These are phyloP conservation scores for Cynopterus sphinx DNA, from an alignment of 2,797 vertebrate species.

Conservation along the genomic window DNA sequence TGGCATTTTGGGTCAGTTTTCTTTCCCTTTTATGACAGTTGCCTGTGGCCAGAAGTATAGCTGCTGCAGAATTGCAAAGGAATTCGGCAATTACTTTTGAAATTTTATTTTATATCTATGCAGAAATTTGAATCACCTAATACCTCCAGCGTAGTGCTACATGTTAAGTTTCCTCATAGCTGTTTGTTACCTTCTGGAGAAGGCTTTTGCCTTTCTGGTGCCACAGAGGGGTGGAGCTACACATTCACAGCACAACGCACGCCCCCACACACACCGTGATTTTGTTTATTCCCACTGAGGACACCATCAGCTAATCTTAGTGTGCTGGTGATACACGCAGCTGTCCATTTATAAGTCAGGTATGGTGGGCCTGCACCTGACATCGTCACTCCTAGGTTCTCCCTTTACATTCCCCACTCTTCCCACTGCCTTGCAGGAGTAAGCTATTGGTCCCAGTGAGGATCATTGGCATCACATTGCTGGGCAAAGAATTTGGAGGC, in stretches of 20 bases:
- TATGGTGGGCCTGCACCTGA: neutral
- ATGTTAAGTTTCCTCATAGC: neutral
- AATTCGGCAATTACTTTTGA: neutral
- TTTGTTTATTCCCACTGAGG: neutral
- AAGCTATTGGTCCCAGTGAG: neutral
- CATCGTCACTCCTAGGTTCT: neutral
- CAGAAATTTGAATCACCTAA: neutral
- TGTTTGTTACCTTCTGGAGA: neutral
- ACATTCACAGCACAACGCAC: neutral
- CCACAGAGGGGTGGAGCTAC: rapidly evolving
- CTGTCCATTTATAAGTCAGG: neutral
- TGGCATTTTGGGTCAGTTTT: neutral
- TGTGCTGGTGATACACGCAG: neutral
- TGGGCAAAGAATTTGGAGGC: neutral
- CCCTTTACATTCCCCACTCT: too few species aligned
- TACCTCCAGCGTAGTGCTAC: neutral
- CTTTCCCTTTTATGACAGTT: neutral
- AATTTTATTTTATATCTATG: neutral
- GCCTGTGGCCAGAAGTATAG: neutral
- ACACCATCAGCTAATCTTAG: neutral
- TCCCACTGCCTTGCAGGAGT: neutral
- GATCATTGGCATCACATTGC: neutral
- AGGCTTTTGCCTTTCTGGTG: neutral
- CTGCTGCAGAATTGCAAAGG: neutral
- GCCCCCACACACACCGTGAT: neutral